Evolutionary conservation across 2,113 vertebrate species (phyloP), one percentile per base, ranked within the genome.

Genomic region (Trematomus loennbergii): DNA sequence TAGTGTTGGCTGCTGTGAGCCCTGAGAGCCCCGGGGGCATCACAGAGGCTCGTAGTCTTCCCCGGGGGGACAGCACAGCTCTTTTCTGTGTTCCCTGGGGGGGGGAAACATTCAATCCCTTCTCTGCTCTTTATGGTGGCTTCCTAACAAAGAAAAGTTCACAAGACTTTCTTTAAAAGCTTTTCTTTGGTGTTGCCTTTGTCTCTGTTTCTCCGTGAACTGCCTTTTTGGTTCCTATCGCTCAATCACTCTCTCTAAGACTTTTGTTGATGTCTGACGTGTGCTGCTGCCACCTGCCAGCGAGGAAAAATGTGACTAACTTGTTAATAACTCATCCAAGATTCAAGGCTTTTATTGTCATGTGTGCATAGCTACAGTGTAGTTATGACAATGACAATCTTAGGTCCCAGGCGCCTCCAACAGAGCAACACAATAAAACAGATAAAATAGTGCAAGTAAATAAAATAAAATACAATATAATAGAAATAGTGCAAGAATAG

Each of bases 191-290:
- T 79, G 53, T 63, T 83, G 54, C 33, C 73, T 84, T 67, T 73
- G 65, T 83, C 52, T 64, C 53, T 52, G 25, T 72, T 69, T 82
- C 81, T 85, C 62, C 87, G 69, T 71, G 69, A 85, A 53, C 55
- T 61, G 20, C 46, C 65, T 79, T 83, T 68, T 87, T 18, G 83
- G 75, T 81, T 67, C 63, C 83, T 81, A 72, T 87, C 82, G 81
- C 62, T 78, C 81, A 81, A 40, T 79, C 85, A 68, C 63, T 81
- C 73, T 64, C 50, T 45, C 82, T 45, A 17, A 67, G 46, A 77
- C 72, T 76, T 66, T 81, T 88, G 80, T 79, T 87, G 88, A 90
- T 82, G 66, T 84, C 53, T 79, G 87, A 82, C 55, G 63, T 87
- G 63, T 84, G 87, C 75, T 52, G 66, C 82, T 72, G 29, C 61